Evolutionary conservation across 2,113 vertebrate species (phyloP), one percentile per base, ranked within the genome.

Genomic region (Dasyornis broadbenti): DNA sequence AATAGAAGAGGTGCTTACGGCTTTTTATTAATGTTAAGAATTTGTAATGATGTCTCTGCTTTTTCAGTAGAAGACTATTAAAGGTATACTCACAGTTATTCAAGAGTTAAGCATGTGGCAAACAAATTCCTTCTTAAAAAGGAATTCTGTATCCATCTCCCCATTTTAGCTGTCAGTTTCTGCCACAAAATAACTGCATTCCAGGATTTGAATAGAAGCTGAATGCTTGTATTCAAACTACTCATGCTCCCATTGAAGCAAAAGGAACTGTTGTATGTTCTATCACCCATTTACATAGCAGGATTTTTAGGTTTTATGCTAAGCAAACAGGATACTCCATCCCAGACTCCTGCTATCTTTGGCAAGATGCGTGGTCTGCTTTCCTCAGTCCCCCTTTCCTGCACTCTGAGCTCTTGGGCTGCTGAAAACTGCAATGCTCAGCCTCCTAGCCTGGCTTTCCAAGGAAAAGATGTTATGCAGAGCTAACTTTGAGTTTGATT

Each of bases 41-140:
- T 70, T 81, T 77, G 37, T 82, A n/a, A 35, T 5, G 11, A 42
- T 37, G 14, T 31, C 30, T 31, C 30, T 92, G 44, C 15, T 72
- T 82, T 76, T 86, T 73, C 63, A 40, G 30, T 45, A 42, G 21
- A 63, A 66, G 60, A 19, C 13, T 45, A 33, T 53, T 83, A 45
- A 66, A 84, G 61, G 16, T 56, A 19, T 50, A 11, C 56, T 76
- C 12, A 19, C 7, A 85, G 52, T 79, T 53, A 44, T 7, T 84
- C 15, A 27, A 40, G 49, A 94, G 53, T 95, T 79, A 77, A 82
- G 45, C 0, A 0, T 9, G 11, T 31, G 64, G 52, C 37, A 19
- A 84, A 59, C 10, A 60, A 87, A 77, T 63, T 57, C 35, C 17
- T 84, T 91, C 70, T 88, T 47, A 69, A 76, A 76, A 71, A 69